Evolutionary conservation across 2,113 vertebrate genomes (phyloP).

Genomic region (Clarias gariepinus): DNA sequence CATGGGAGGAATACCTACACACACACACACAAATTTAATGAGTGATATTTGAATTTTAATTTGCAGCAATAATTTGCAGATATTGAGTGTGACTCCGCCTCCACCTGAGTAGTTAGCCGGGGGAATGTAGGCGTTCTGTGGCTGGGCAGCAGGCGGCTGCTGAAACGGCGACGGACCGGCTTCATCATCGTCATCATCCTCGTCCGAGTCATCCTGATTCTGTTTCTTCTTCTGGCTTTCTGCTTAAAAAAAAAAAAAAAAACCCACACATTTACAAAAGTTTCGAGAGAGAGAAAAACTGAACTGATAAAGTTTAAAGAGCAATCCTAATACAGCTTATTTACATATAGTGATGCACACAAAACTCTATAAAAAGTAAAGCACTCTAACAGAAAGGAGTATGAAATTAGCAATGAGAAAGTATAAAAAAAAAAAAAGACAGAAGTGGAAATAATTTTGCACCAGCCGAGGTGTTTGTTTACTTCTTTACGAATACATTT

Average conservation of each 20-base stretch:
- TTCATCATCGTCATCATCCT: constrained; percentile 92
- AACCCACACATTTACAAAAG: not conserved
- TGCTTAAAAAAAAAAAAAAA: constrained; percentile 51
- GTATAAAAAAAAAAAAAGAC: not conserved
- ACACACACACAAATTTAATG: not conserved
- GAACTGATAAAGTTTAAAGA: not conserved
- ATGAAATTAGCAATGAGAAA: not conserved
- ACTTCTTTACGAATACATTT: not conserved
- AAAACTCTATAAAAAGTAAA: not conserved
- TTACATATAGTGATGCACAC: not conserved
- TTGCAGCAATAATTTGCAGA: not conserved
- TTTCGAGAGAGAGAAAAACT: not conserved
- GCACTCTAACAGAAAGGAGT: not conserved
- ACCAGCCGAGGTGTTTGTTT: not conserved
- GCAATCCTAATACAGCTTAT: not conserved
- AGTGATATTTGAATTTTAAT: not conserved
- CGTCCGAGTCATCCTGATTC: constrained; percentile 92
- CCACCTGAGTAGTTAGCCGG: constrained; percentile 77
- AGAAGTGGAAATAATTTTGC: not conserved
- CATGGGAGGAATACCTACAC: constrained; percentile 91
- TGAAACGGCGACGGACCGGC: constrained; percentile 87
- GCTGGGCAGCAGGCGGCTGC: constrained; percentile 81
- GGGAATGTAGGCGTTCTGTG: constrained; percentile 84
- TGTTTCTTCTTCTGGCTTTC: constrained; percentile 95
- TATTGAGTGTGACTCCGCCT: not conserved